Percentiles rank a stretch among this genome's conserved stretches.
These are phyloP conservation scores for Nycticebus coucang DNA, from an alignment of 2,113 vertebrate species.

Conservation along the genomic window DNA sequence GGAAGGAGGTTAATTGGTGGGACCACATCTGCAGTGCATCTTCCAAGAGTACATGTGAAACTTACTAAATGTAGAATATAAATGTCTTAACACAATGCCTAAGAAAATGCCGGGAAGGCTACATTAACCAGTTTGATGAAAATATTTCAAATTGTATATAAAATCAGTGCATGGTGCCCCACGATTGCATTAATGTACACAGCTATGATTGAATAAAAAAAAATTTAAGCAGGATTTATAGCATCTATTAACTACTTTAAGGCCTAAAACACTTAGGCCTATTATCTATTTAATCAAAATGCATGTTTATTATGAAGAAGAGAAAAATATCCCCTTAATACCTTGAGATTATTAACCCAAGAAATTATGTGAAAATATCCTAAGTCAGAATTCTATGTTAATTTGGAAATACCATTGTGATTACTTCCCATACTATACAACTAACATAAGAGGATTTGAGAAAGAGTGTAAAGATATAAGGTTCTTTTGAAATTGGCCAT, in stretches of 20 bases:
- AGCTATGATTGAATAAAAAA: too few species aligned
- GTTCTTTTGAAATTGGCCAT: not conserved
- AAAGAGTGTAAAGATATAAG: conserved; percentile 7
- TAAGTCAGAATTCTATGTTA: conserved; percentile 40
- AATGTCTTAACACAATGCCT: too few species aligned
- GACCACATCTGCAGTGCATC: too few species aligned
- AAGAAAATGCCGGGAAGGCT: too few species aligned
- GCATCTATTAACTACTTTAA: not conserved
- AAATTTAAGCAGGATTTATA: not conserved
- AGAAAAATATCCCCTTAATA: not conserved
- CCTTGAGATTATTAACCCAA: not conserved
- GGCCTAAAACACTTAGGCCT: not conserved
- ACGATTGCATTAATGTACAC: too few species aligned
- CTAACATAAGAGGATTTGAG: conserved; percentile 18
- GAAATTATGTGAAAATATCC: not conserved
- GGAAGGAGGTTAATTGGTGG: too few species aligned
- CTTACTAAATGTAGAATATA: too few species aligned
- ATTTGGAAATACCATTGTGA: conserved; percentile 43
- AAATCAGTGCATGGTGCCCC: too few species aligned
- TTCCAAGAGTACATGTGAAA: too few species aligned
- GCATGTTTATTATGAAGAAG: conserved; percentile 23
- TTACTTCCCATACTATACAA: not conserved
- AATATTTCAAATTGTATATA: too few species aligned
- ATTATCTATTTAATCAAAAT: conserved; percentile 48
- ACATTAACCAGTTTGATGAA: too few species aligned